phyloP scores from a whole-genome alignment of 2,888 invertebrate species.

The Agriopis aurantiaria region DNA sequence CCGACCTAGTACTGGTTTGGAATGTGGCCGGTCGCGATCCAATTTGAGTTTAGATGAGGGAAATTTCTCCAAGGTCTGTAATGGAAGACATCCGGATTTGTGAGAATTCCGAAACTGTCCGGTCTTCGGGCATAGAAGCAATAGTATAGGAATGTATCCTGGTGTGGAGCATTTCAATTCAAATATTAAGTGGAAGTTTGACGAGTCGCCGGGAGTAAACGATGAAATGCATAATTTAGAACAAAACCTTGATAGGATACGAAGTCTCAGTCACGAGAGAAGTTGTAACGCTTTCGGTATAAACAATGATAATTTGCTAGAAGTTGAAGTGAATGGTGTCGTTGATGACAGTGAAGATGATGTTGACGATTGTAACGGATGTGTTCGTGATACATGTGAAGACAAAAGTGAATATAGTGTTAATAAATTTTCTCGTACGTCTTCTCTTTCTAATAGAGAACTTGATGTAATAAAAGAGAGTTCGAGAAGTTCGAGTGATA shows the following conservation, averaged over 20 bases:
- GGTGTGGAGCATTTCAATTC: conserved; percentile 83
- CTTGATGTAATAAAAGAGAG: conserved; percentile 84
- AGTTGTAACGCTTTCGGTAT: conserved; percentile 71
- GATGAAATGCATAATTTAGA: conserved; percentile 78
- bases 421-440: conserved; percentile 81
- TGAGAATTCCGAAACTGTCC: conserved; percentile 85
- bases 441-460: conserved; percentile 82
- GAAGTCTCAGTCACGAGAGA: conserved; percentile 79
- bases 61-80: conserved; percentile 80
- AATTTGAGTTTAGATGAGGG: conserved; percentile 83
- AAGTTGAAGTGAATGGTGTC: conserved; percentile 79
- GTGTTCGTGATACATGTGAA: conserved; percentile 71
- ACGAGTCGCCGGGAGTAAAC: conserved; percentile 71
- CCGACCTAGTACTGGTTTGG: conserved; percentile 73
- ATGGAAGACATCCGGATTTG: conserved; percentile 83
- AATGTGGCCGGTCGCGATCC: conserved; percentile 80
- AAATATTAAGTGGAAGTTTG: conserved; percentile 82
- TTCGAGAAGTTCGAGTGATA: conserved; percentile 84
- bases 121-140: conserved; percentile 85
- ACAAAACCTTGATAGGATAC: conserved; percentile 82
- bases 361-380: conserved; percentile 68
- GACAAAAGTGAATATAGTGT: conserved; percentile 79
- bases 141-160: conserved; percentile 81
- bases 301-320: conserved; percentile 75
- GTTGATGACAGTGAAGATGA: conserved; percentile 75